Percentiles rank a stretch among this genome's conserved stretches.
Conservation (phyloP, 2,888 invertebrate species). For the Pycnomerus fuliginosus region DNA sequence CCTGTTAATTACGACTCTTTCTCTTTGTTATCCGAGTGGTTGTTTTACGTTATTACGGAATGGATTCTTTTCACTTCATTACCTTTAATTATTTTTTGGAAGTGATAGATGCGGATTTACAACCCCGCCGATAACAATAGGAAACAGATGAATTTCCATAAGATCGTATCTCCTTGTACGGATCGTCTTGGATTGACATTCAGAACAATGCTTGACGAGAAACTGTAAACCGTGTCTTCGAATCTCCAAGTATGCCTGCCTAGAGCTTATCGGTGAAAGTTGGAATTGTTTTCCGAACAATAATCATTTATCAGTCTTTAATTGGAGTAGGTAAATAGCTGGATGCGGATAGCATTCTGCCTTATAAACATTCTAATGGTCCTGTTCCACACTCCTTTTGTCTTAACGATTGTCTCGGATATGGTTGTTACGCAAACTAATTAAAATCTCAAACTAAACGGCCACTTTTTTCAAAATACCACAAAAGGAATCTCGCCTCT, state of each 20-base stretch:
- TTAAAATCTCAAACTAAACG: constrained; percentile 23
- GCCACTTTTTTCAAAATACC: constrained; percentile 8
- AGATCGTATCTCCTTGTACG: constrained; percentile 4
- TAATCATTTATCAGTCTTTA: constrained; percentile 54
- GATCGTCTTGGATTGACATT: constrained; percentile 7
- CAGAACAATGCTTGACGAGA: constrained; percentile 20
- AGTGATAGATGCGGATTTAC: background rate
- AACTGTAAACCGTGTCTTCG: constrained; percentile 13
- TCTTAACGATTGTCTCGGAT: constrained; percentile 46
- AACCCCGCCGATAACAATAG: constrained; percentile 7
- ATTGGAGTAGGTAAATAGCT: constrained; percentile 54
- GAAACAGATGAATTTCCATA: constrained; percentile 10
- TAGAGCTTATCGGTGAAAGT: constrained; percentile 46
- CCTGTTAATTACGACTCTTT: constrained; percentile 25
- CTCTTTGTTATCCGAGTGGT: constrained; percentile 22
- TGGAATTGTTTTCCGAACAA: constrained; percentile 50
- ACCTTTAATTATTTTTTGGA: constrained; percentile 16
- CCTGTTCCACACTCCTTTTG: constrained; percentile 48
- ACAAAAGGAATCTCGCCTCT: constrained; percentile 24
- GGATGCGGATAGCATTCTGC: constrained; percentile 45
- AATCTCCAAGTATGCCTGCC: constrained; percentile 14
- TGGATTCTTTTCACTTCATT: constrained; percentile 23
- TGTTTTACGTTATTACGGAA: constrained; percentile 16
- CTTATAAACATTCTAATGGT: constrained; percentile 50
- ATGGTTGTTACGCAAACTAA: constrained; percentile 28